Percentiles rank a stretch among this genome's conserved stretches.
phyloP scores from a whole-genome alignment of 2,113 vertebrate genomes.

The Phrynosoma platyrhinos region DNA sequence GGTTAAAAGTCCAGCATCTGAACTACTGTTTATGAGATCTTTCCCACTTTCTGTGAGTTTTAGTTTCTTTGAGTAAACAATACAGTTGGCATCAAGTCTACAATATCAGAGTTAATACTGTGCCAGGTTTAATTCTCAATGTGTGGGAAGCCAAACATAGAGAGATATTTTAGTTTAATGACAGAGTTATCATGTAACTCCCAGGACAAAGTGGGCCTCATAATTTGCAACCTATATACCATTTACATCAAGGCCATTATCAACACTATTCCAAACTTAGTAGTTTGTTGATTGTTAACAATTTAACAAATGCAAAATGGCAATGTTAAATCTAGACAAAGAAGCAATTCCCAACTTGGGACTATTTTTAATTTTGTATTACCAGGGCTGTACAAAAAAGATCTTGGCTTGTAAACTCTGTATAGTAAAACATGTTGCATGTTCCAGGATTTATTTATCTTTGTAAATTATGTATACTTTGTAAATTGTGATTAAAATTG shows the following conservation, averaged over 20 bases:
- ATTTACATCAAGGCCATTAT: not conserved
- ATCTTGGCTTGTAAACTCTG: not conserved
- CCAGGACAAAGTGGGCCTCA: not conserved
- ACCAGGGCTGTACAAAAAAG: not conserved
- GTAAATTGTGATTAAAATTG: slow-evolving; percentile 7
- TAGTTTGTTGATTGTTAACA: not conserved
- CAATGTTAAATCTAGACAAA: not conserved
- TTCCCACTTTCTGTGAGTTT: not conserved
- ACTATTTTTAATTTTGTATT: not conserved
- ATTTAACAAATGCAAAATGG: not conserved
- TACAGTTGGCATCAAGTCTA: not conserved
- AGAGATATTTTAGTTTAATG: not conserved
- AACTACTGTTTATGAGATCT: not conserved
- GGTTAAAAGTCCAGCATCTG: not conserved
- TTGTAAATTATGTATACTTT: slow-evolving; percentile 15
- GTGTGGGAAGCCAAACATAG: not conserved
- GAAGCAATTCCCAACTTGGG: not conserved
- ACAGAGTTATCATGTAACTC: not conserved
- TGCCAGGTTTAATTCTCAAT: not conserved
- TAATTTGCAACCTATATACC: not conserved
- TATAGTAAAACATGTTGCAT: not conserved
- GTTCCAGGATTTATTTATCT: slow-evolving; percentile 16
- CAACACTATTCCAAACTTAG: not conserved
- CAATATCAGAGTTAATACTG: not conserved
- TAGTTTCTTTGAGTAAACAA: not conserved